Conservation (phyloP, 2,113 vertebrate species). For the Lepidothrix coronata region DNA sequence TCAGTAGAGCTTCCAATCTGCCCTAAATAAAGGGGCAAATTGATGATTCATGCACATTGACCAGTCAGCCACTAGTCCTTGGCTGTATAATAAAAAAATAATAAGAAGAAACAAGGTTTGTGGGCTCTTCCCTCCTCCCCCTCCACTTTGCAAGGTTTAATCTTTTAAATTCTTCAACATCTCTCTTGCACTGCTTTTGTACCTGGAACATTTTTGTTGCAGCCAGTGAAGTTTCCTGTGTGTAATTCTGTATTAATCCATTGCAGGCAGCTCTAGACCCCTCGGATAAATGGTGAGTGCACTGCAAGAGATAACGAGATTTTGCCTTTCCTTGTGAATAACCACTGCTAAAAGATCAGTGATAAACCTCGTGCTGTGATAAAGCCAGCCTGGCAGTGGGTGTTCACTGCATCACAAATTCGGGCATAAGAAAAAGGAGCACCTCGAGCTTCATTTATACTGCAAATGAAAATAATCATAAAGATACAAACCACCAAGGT, state of each 20-base stretch:
- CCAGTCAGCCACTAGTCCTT: neutral
- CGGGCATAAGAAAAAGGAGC: neutral
- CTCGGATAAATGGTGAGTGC: neutral
- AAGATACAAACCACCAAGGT: conserved; percentile 46
- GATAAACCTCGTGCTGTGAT: neutral
- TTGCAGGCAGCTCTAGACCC: neutral
- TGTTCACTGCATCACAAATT: neutral
- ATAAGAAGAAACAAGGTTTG: neutral
- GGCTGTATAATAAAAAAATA: neutral
- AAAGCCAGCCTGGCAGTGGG: neutral
- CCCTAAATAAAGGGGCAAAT: neutral
- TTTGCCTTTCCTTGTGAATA: neutral
- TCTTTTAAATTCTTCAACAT: neutral
- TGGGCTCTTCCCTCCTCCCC: fast-evolving
- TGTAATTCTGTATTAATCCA: neutral
- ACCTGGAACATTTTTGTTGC: neutral
- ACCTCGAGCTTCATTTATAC: neutral
- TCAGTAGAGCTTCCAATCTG: neutral
- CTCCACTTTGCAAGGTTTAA: neutral
- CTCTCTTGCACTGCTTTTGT: neutral
- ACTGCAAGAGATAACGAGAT: neutral
- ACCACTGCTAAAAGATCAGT: neutral
- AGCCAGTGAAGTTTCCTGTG: neutral
- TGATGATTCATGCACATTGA: neutral
- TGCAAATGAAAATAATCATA: conserved; percentile 7